Evolutionary conservation across 2,797 vertebrate genomes (phyloP), one percentile per base, ranked within the genome.

Genomic region (Dicrostonyx torquatus): DNA sequence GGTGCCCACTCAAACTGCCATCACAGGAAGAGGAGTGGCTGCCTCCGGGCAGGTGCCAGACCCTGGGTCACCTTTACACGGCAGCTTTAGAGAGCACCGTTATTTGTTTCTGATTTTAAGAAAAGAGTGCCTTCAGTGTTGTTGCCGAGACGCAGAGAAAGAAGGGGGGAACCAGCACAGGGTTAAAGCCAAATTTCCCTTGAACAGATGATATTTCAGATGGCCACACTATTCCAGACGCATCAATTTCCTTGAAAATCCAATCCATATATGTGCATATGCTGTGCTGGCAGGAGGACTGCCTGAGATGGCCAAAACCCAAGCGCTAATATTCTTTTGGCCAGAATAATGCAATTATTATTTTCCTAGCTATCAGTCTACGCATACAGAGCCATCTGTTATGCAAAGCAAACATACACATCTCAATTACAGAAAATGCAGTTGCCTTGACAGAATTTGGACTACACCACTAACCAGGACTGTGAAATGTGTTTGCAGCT

Each of bases 371-470:
- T 99, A 99, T 99, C 99, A 99, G 99, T 99, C 99, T 99, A 99
- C 99, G 99, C 99, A 99, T 99, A 99, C 99, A 99, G 98, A 99
- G 99, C 99, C 99, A 99, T 99, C 99, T 99, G 99, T 99, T 99
- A 98, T 98, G 98, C 99, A 99, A 99, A 98, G 98, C 99, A 99
- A 99, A 99, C 99, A 99, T 98, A 99, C 99, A 99, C 99, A 98
- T 99, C 99, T 99, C 99, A 99, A 99, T 99, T 99, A 99, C 98
- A 99, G 98, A 99, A 99, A 99, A 99, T 99, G 99, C 99, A 99
- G 99, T 99, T 99, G 99, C 98, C 98, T 98, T 98, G 98, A 98
- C 98, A 99, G 98, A 98, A 98, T 98, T 98, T 98, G 98, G 98
- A 98, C 98, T 98, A 98, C 97, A 98, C 98, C 96, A 98, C 98